Evolutionary conservation across 2,113 vertebrate species (phyloP), one percentile per base, ranked within the genome.

Genomic region (Harpagus bidentatus): DNA sequence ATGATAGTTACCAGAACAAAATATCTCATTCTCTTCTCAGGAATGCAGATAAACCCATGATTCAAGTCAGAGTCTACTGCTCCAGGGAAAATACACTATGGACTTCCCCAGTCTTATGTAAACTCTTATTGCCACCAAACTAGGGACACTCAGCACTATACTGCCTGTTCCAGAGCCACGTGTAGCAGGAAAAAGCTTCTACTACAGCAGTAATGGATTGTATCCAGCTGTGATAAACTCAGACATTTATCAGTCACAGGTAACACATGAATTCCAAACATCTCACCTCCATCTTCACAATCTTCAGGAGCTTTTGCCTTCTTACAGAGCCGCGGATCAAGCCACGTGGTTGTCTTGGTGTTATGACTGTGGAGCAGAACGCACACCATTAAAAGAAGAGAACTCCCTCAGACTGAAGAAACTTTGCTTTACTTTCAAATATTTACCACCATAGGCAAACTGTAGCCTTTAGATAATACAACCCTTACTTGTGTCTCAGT

Each of bases 231-330:
- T 13, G 67, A 78, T 14, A 16, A 83, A 91, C 84, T 59, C 53
- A 38, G 63, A 56, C 52, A 40, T 67, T 55, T 62, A 71, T n/a
- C 86, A 28, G 11, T n/a, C 72, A 48, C 23, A 70, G 63, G 42
- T 18, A 63, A 66, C 11, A 95, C 71, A 50, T 5, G 34, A 85
- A 85, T 43, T 53, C 53, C 36, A 48, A 94, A 90, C 48, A 67
- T 78, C 97, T 98, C 93, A 99, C 99, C 99, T 99, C 99, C 99
- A 95, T 99, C 99, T 90, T 99, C 99, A 96, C 99, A 99, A 76
- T 99, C 99, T 98, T 99, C 99, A 6, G 99, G 99, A 73, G 99
- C 99, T 97, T 99, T 99, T 84, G 99, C 99, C 98, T 99, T 99
- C 98, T 99, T 99, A 92, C 99, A 99, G n/a, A 99, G 99, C 34